Conservation (phyloP, 2,888 invertebrate species). For the Colletes collaris region DNA sequence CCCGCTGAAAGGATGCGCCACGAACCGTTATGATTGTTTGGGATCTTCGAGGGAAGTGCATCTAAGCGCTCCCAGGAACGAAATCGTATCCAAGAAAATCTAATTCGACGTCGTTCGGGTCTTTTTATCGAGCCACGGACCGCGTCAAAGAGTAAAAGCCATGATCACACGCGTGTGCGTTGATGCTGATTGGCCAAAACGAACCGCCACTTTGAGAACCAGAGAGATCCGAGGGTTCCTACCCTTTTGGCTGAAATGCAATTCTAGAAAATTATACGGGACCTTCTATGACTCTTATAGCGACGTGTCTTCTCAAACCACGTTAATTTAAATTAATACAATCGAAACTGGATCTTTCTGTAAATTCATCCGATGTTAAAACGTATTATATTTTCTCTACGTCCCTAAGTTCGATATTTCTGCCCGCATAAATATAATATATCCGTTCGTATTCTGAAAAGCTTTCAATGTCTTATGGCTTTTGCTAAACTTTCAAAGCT, state of each 20-base stretch:
- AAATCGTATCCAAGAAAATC: constrained; percentile 53
- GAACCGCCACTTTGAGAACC: constrained; percentile 23
- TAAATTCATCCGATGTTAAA: no score
- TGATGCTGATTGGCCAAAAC: constrained; percentile 21
- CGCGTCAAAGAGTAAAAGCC: constrained; percentile 49
- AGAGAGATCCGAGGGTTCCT: not conserved
- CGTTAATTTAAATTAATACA: no score
- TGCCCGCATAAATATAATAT: no score
- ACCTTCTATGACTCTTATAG: not conserved
- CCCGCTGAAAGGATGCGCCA: not conserved
- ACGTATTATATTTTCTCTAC: no score
- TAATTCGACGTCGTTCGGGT: constrained; percentile 45
- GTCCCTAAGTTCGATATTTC: no score
- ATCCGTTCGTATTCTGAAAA: no score
- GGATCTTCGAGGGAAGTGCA: constrained; percentile 25
- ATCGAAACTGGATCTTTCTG: no score
- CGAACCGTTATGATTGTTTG: constrained; percentile 31
- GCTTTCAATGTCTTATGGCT: no score
- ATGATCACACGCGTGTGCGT: constrained; percentile 3
- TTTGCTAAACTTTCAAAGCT: no score
- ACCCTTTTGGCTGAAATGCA: not conserved
- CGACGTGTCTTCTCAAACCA: not conserved
- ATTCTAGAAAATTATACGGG: not conserved
- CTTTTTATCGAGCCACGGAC: constrained; percentile 32
- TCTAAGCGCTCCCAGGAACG: constrained; percentile 16